Percentiles rank a stretch among this genome's conserved stretches.
Conservation (phyloP, 1,140 invertebrate species). For the Harlomillsia oculata region DNA sequence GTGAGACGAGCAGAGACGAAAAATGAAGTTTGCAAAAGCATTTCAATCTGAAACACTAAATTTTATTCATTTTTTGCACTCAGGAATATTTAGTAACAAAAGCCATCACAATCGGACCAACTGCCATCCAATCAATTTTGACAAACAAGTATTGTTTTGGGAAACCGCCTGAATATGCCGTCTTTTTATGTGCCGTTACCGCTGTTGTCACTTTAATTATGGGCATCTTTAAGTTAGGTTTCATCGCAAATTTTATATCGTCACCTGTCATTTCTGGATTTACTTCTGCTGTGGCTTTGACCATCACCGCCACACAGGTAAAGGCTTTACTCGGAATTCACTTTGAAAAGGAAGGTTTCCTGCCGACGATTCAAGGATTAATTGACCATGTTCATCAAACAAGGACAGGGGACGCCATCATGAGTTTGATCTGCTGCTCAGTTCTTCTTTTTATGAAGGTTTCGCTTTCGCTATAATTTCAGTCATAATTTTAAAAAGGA, state of each 20-base stretch:
- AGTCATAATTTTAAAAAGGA: too few relatives aligned
- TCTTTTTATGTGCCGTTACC: constrained; percentile 65
- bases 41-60: too few relatives aligned
- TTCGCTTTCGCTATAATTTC: constrained; percentile 4
- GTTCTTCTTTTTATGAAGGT: constrained; percentile 54
- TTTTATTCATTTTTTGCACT: too few relatives aligned
- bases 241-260: constrained; percentile 82
- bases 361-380: constrained; percentile 52
- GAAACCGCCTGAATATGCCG: constrained; percentile 59
- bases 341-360: constrained; percentile 54
- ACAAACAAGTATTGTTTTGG: constrained; percentile 53
- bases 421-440: constrained; percentile 57
- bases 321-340: constrained; percentile 65
- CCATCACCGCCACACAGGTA: constrained; percentile 72
- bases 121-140: constrained; percentile 56
- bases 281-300: constrained; percentile 78
- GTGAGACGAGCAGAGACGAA: too few relatives aligned
- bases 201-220: constrained; percentile 50
- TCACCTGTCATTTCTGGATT: constrained; percentile 80
- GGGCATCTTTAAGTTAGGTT: constrained; percentile 48
- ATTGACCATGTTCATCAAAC: constrained; percentile 57
- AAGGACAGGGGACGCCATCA: constrained; percentile 52
- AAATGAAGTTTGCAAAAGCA: too few relatives aligned
- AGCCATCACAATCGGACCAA: constrained; percentile 61
- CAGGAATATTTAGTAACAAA: too few relatives aligned